phyloP scores from a whole-genome alignment of 2,113 vertebrate species.

The Trichechus manatus region DNA sequence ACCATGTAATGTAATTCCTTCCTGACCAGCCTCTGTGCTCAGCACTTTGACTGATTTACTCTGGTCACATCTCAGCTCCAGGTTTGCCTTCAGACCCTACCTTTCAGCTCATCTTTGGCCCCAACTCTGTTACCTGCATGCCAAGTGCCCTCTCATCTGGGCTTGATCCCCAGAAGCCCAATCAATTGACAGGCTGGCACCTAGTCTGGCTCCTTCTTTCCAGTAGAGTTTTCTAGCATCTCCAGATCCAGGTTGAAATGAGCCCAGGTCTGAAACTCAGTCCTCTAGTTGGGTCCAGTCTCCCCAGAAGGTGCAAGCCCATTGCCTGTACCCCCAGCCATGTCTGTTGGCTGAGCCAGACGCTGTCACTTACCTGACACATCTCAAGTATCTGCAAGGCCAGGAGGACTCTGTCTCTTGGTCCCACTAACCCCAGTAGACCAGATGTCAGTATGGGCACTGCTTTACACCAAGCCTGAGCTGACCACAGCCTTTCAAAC shows the following conservation, averaged over 20 bases:
- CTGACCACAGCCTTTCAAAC: not conserved
- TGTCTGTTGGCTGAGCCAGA: not conserved
- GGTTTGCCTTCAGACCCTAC: not conserved
- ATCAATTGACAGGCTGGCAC: not conserved
- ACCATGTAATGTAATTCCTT: rapidly evolving
- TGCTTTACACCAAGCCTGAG: not conserved
- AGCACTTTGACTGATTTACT: not conserved
- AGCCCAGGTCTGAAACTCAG: not conserved
- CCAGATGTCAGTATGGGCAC: not conserved
- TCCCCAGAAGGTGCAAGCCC: not conserved
- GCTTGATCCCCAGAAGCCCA: not conserved
- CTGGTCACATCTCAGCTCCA: not conserved
- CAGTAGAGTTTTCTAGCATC: not conserved
- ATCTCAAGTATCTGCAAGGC: not conserved
- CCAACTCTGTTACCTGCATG: not conserved
- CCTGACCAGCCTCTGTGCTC: not conserved
- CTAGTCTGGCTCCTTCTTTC: not conserved
- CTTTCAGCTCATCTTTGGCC: not conserved
- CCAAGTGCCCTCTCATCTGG: not conserved
- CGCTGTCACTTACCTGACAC: not conserved
- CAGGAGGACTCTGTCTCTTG: not conserved
- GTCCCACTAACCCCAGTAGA: not conserved
- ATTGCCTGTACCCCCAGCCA: not conserved
- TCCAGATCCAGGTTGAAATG: not conserved
- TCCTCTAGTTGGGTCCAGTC: not conserved